Conservation (phyloP, 2,797 vertebrate genomes). For the Rhabdomys pumilio region DNA sequence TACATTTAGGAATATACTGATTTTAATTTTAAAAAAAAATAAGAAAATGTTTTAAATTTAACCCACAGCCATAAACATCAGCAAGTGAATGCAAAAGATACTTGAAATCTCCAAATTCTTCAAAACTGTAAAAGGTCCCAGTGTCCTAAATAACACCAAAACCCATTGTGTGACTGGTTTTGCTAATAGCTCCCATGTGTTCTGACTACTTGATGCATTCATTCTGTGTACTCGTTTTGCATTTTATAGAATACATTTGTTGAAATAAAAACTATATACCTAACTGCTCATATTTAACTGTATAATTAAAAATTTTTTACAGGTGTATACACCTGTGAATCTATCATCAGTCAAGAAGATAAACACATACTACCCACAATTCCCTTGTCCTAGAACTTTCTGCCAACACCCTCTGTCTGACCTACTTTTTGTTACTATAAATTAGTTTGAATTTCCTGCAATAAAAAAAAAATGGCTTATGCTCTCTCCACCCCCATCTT, state of each 20-base stretch:
- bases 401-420: neutral
- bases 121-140: neutral
- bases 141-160: slow-evolving; percentile 21
- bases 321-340: neutral
- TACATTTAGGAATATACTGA: neutral
- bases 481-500: neutral
- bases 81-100: neutral
- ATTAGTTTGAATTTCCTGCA: slow-evolving; percentile 44
- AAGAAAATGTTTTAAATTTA: slow-evolving; percentile 52
- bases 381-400: slow-evolving; percentile 18
- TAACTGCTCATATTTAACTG: slow-evolving; percentile 4
- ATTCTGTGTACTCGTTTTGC: neutral
- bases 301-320: slow-evolving; percentile 33
- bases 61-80: slow-evolving; percentile 32
- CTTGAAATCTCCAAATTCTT: slow-evolving; percentile 15
- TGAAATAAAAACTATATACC: slow-evolving; percentile 22
- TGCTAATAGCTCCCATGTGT: neutral
- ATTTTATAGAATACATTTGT: slow-evolving; percentile 25
- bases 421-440: neutral
- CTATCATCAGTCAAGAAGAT: neutral
- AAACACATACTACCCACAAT: neutral
- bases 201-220: neutral
- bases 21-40: slow-evolving; percentile 37
- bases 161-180: neutral
- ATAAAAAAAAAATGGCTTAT: neutral